A percentile compares a stretch with the other conserved stretches of the same genome.
phyloP scores from a whole-genome alignment of 2,888 invertebrate genomes.

The Eledone cirrhosa region DNA sequence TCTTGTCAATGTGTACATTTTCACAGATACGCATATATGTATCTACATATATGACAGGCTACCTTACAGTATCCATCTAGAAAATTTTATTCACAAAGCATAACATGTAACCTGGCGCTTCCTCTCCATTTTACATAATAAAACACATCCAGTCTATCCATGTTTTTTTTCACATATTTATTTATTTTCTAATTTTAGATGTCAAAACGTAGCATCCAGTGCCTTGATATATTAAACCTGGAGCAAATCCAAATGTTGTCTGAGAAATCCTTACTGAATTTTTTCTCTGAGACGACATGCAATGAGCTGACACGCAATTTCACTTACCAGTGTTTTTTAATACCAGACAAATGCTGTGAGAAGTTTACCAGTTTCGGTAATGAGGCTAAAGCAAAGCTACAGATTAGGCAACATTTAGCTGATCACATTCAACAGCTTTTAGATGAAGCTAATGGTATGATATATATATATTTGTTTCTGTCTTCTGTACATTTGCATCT shows the following conservation, averaged over 20 bases:
- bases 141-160: too few species aligned
- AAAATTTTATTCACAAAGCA: too few species aligned
- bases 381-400: constrained; percentile 69
- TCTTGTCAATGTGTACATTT: too few species aligned
- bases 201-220: constrained; percentile 45
- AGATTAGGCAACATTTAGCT: constrained; percentile 69
- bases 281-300: constrained; percentile 69
- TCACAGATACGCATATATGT: too few species aligned
- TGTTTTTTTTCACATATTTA: too few species aligned
- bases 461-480: too few species aligned
- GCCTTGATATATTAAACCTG: constrained; percentile 50
- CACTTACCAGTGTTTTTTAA: constrained; percentile 69
- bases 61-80: too few species aligned
- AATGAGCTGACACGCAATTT: constrained; percentile 71
- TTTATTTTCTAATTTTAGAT: constrained; percentile 35
- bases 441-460: constrained; percentile 54
- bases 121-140: too few species aligned
- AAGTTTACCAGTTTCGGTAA: constrained; percentile 72
- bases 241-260: constrained; percentile 66
- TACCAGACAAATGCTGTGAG: constrained; percentile 68
- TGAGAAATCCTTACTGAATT: constrained; percentile 68
- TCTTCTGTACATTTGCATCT: too few species aligned
- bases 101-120: too few species aligned
- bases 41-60: too few species aligned
- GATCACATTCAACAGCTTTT: constrained; percentile 66